Evolutionary conservation across 2,797 vertebrate species (phyloP).

Genomic region (Alectoris magna): DNA sequence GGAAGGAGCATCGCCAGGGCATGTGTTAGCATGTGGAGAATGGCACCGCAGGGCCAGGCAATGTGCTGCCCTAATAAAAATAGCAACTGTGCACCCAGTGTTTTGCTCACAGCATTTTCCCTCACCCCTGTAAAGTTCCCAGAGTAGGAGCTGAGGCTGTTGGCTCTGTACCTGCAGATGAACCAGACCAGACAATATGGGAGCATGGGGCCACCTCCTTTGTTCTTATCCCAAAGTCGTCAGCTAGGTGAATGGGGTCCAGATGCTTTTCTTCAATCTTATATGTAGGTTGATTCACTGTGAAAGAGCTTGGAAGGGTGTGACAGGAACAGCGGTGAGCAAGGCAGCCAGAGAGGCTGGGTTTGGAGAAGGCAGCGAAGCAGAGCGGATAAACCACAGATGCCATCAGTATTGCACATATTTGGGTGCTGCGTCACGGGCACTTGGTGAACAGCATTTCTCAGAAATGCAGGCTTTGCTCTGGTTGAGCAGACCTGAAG

Average conservation of each 20-base stretch:
- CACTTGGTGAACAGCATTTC: not conserved
- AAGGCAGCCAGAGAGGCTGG: not conserved
- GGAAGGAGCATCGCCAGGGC: not conserved
- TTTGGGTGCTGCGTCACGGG: not conserved
- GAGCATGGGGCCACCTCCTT: not conserved
- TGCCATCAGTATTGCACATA: not conserved
- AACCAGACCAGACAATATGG: not conserved
- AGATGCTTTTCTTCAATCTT: not conserved
- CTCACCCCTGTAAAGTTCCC: not conserved
- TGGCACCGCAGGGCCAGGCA: not conserved
- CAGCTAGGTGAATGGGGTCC: not conserved
- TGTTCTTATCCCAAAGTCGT: not conserved
- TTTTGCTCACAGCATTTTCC: not conserved
- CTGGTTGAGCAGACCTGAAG: not conserved
- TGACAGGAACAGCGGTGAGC: not conserved
- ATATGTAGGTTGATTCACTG: not conserved
- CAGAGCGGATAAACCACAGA: not conserved
- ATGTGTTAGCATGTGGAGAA: conserved; percentile 32
- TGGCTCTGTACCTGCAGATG: not conserved
- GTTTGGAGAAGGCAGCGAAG: not conserved
- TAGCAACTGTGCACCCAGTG: not conserved
- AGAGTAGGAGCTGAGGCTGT: not conserved
- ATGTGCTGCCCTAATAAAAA: not conserved
- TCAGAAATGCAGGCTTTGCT: not conserved
- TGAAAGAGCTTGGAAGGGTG: not conserved